Conservation (phyloP, 2,888 invertebrate genomes). For the Limnephilus lunatus region DNA sequence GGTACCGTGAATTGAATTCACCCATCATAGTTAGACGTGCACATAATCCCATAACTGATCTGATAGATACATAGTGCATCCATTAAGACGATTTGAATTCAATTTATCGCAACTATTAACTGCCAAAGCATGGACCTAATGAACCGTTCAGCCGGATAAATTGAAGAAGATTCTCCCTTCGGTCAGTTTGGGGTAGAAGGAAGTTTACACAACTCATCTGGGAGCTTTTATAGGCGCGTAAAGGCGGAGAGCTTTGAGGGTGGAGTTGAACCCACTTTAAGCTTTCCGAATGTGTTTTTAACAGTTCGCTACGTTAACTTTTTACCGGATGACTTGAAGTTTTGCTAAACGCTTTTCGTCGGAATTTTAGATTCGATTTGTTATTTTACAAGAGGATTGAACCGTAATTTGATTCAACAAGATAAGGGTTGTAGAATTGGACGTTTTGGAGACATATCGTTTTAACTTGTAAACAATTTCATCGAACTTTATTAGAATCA, state of each 20-base stretch:
- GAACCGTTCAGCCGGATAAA: conserved; percentile 63
- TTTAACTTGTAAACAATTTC: background rate
- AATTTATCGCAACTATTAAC: conserved; percentile 54
- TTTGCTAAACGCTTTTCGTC: conserved; percentile 54
- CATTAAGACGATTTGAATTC: conserved; percentile 49
- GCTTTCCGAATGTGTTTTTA: conserved; percentile 60
- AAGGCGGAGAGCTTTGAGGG: conserved; percentile 35
- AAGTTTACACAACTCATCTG: conserved; percentile 44
- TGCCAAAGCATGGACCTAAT: conserved; percentile 55
- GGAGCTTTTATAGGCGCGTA: conserved; percentile 52
- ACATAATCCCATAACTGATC: background rate
- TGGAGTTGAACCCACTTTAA: conserved; percentile 37
- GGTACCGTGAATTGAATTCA: background rate
- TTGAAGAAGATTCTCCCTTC: conserved; percentile 52
- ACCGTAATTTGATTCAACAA: conserved; percentile 57
- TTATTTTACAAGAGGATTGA: conserved; percentile 46
- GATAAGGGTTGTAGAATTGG: background rate
- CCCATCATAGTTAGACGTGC: background rate
- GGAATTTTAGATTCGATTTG: conserved; percentile 55
- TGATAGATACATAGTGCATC: conserved; percentile 17
- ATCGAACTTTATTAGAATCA: background rate
- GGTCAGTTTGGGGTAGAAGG: conserved; percentile 52
- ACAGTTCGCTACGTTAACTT: conserved; percentile 64
- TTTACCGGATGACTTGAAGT: conserved; percentile 61
- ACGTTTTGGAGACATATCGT: conserved; percentile 4